Conservation (phyloP, 2,888 invertebrate species). For the Globia sparganii region DNA sequence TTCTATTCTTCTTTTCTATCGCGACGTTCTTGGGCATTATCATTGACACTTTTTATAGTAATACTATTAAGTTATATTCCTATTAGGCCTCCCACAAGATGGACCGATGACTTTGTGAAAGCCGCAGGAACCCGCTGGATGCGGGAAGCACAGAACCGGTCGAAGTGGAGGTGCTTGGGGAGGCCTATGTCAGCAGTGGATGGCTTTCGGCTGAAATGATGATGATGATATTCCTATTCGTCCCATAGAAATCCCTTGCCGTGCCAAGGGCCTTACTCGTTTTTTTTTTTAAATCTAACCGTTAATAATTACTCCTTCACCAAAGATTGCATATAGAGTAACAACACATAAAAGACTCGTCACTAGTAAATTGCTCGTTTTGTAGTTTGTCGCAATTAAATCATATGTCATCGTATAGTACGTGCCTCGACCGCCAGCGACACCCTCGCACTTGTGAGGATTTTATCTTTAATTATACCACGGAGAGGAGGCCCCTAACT, state of each 20-base stretch:
- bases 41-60: no score
- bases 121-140: neutral
- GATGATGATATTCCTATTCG: no score
- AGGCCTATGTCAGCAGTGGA: neutral
- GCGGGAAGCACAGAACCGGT: no score
- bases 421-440: slow-evolving; percentile 28
- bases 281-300: neutral
- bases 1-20: no score
- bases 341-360: neutral
- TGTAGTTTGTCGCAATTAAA: slow-evolving; percentile 27
- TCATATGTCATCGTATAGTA: slow-evolving; percentile 24
- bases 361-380: neutral
- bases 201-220: neutral
- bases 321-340: neutral
- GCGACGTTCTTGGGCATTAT: no score
- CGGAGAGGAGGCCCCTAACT: neutral
- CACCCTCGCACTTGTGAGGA: slow-evolving; percentile 31
- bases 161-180: no score
- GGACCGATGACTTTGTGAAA: no score
- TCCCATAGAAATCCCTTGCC: no score
- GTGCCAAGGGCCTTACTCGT: no score
- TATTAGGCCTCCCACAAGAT: no score
- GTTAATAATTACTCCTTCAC: neutral
- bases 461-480: slow-evolving; percentile 47
- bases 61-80: no score